phyloP scores from a whole-genome alignment of 2,113 vertebrate genomes.

The Anser brachyrhynchus region DNA sequence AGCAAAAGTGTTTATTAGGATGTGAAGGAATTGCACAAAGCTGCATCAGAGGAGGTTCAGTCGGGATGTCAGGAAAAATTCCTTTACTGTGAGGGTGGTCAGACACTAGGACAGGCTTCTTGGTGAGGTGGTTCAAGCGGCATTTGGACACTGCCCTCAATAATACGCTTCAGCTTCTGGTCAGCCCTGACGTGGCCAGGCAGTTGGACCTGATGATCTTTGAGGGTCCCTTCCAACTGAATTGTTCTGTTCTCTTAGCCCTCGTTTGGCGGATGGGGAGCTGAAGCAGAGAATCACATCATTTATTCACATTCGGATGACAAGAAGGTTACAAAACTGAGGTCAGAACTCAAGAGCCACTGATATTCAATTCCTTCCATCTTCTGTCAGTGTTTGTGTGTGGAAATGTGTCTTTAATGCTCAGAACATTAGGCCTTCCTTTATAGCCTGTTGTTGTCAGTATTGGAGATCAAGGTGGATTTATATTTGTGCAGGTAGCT shows the following conservation, averaged over 20 bases:
- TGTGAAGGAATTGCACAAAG: background rate
- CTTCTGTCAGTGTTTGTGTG: background rate
- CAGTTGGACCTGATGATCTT: background rate
- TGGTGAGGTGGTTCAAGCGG: background rate
- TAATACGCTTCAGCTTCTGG: background rate
- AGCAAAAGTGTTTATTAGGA: background rate
- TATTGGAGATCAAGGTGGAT: background rate
- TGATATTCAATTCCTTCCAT: background rate
- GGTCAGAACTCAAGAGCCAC: background rate
- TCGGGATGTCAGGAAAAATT: background rate
- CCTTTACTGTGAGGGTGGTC: background rate
- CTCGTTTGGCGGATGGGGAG: background rate
- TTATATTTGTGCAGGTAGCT: constrained; percentile 6
- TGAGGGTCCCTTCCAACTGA: background rate
- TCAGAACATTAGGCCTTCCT: background rate
- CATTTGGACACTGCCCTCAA: background rate
- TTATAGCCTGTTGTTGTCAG: background rate
- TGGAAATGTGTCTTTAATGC: background rate
- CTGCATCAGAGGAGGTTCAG: background rate
- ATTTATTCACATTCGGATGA: background rate
- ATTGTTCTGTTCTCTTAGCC: background rate
- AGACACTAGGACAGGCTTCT: background rate
- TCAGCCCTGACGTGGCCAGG: background rate
- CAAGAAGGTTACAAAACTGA: background rate
- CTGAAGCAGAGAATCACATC: background rate